Conservation (phyloP, 2,888 invertebrate species). For the Helleia helle region DNA sequence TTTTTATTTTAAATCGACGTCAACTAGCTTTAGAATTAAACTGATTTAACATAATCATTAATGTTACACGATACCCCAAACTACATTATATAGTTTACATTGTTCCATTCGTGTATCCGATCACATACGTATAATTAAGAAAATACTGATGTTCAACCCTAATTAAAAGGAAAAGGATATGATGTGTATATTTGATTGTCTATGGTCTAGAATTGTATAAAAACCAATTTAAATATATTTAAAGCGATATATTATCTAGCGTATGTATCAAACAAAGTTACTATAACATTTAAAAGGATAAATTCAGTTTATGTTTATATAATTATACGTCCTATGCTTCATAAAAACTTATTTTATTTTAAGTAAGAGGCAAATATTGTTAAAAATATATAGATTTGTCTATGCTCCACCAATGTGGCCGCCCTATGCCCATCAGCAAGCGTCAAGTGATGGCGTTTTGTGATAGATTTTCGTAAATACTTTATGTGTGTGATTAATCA, state of each 20-base stretch:
- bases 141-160: slow-evolving; percentile 30
- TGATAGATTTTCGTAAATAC: slow-evolving; percentile 45
- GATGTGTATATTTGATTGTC: slow-evolving; percentile 20
- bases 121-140: not conserved
- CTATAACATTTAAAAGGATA: not conserved
- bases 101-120: slow-evolving; percentile 1
- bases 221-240: slow-evolving; percentile 1
- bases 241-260: no score
- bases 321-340: not conserved
- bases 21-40: no score
- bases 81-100: no score
- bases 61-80: no score
- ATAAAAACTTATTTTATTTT: slow-evolving; percentile 6
- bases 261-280: no score
- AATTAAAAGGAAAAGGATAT: slow-evolving; percentile 42
- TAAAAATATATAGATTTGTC: slow-evolving; percentile 30
- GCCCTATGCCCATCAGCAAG: slow-evolving; percentile 42
- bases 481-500: slow-evolving; percentile 41
- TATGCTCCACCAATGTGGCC: slow-evolving; percentile 69
- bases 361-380: not conserved
- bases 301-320: not conserved
- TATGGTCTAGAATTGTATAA: slow-evolving; percentile 15
- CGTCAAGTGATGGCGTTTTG: slow-evolving; percentile 62
- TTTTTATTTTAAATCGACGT: no score
- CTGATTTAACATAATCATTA: no score